phyloP scores from a whole-genome alignment of 2,888 invertebrate genomes.

The Eledone cirrhosa region DNA sequence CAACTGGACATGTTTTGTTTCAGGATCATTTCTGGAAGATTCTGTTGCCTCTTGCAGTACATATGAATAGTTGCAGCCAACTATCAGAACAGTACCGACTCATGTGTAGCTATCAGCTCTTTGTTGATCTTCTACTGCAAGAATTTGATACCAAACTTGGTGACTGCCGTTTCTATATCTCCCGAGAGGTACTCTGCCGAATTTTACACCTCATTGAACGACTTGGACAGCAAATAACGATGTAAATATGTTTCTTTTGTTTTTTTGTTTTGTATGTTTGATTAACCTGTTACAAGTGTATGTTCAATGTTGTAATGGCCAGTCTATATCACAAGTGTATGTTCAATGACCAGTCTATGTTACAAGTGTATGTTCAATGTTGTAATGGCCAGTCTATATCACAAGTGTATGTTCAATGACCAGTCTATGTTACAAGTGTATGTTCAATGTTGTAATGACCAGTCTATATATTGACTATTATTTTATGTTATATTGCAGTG shows the following conservation, averaged over 20 bases:
- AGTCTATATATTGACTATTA: too few relatives aligned
- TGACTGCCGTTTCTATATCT: slow-evolving; percentile 56
- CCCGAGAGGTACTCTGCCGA: slow-evolving; percentile 57
- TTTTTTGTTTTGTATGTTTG: background rate
- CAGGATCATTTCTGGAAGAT: slow-evolving; percentile 62
- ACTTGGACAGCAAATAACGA: background rate
- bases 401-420: too few relatives aligned
- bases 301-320: too few relatives aligned
- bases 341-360: too few relatives aligned
- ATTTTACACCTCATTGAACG: slow-evolving; percentile 45
- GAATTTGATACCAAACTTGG: slow-evolving; percentile 55
- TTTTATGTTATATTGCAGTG: too few relatives aligned
- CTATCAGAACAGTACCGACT: slow-evolving; percentile 53
- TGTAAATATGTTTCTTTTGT: background rate
- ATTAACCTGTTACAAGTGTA: too few relatives aligned
- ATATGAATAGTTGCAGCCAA: slow-evolving; percentile 45
- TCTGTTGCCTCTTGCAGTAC: slow-evolving; percentile 48
- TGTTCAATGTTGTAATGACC: too few relatives aligned
- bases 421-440: too few relatives aligned
- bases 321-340: too few relatives aligned
- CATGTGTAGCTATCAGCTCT: slow-evolving; percentile 56
- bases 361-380: too few relatives aligned
- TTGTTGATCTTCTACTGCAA: slow-evolving; percentile 53
- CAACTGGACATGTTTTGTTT: background rate
- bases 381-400: too few relatives aligned